Conservation (phyloP, 2,113 vertebrate species). For the Fulmarus glacialis region DNA sequence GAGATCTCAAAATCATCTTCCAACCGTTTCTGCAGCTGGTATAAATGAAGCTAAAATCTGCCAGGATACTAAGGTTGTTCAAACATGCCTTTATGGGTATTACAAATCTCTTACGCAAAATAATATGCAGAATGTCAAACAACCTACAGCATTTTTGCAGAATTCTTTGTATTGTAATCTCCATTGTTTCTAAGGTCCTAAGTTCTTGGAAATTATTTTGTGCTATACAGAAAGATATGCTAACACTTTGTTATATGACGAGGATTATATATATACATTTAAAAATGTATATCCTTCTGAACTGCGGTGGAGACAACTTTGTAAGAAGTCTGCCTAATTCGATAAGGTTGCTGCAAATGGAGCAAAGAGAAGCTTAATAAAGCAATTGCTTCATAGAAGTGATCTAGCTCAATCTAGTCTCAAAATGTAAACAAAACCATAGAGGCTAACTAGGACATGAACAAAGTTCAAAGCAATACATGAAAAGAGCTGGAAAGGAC, state of each 20-base stretch:
- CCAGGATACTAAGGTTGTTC: background rate
- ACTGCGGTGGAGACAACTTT: background rate
- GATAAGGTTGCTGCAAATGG: background rate
- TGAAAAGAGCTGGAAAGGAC: background rate
- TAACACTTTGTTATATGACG: background rate
- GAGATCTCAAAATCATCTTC: conserved; percentile 2
- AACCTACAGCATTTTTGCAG: background rate
- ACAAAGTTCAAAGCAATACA: background rate
- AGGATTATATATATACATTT: background rate
- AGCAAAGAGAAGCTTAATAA: background rate
- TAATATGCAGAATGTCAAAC: background rate
- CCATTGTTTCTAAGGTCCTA: background rate
- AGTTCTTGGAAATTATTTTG: background rate
- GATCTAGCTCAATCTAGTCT: background rate
- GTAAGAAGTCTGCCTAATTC: background rate
- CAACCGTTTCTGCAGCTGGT: conserved; percentile 2
- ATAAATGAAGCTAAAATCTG: background rate
- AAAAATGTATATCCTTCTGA: background rate
- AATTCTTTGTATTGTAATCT: background rate
- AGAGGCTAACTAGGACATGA: background rate
- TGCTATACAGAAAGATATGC: background rate
- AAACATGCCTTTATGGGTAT: background rate
- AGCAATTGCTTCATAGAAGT: background rate
- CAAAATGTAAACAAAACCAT: background rate
- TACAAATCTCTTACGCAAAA: background rate